phyloP scores from a whole-genome alignment of 1,140 invertebrate genomes.

The Lithobius niger region DNA sequence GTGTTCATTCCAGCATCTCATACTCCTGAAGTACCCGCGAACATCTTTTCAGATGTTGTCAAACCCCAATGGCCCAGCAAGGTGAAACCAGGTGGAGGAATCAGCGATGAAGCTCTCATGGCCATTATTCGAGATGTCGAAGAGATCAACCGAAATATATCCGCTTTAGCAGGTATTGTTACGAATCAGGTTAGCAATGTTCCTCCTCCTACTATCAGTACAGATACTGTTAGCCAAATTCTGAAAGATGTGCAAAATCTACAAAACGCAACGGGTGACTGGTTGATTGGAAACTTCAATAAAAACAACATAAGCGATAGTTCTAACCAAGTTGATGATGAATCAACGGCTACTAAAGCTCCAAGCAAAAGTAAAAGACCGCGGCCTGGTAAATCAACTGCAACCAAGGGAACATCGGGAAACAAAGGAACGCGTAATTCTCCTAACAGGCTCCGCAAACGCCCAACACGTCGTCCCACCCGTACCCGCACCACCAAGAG shows the following conservation, averaged over 20 bases:
- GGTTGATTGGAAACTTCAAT: background rate
- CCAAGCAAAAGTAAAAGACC: background rate
- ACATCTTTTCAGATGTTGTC: background rate
- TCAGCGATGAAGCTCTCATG: background rate
- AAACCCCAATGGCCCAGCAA: background rate
- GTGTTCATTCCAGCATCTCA: no score
- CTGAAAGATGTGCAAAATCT: background rate
- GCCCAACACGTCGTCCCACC: background rate
- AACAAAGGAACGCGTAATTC: background rate
- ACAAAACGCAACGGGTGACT: background rate
- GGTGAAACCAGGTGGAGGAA: slow-evolving; percentile 2
- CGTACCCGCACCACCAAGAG: background rate
- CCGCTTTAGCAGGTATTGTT: background rate
- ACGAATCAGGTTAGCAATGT: background rate
- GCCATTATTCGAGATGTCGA: background rate
- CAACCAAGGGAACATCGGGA: background rate
- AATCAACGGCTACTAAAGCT: no score
- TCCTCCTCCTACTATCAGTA: background rate
- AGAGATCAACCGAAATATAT: background rate
- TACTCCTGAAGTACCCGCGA: background rate
- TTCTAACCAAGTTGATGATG: no score
- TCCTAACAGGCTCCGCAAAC: background rate
- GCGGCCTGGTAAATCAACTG: background rate
- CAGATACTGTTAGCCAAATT: background rate
- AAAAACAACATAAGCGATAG: background rate